Evolutionary conservation across 2,888 invertebrate species (phyloP), one percentile per base, ranked within the genome.

Genomic region (Timandra comae): DNA sequence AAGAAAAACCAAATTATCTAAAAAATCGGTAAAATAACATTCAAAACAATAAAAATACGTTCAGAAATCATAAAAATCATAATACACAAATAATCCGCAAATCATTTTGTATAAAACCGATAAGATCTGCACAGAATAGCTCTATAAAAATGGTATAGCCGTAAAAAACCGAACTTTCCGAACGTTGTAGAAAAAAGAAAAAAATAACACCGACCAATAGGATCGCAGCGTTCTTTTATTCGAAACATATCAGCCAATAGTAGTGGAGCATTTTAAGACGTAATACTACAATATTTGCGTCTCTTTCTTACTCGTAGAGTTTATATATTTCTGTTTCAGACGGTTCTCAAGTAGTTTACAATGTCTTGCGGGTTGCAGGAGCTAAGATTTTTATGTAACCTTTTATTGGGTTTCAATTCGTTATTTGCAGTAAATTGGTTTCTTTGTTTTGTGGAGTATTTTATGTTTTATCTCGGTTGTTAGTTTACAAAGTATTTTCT

Each of bases 71-170:
- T 38, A 22, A 27, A 43, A 41, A 38, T 43, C 31, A 36, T 38
- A 40, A 47, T 46, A 49, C 50, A 16, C 49, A 52, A 58, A 57
- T 56, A 63, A 61, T 49, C 47, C 49, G 46, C 54, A 58, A 57
- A 60, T 56, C 53, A 51, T 38, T n/a, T n/a, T 16, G 16, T 3
- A 16, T 35, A 35, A 45, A 38, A 41, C 43, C 38, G 29, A 41
- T n/a, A n/a, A n/a, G 63, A 63, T 59, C 69, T 72, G 71, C 53
- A 56, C 46, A 46, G 50, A 67, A 74, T 62, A 62, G 61, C 63
- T 31, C 67, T 63, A 71, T 76, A 73, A 76, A 74, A 68, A 63
- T 66, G 67, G 66, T 63, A 59, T 59, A 63, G 9, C 64, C 63
- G 57, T 68, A 68, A 72, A 71, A 46, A 46, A 33, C 26, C 31